A percentile compares a stretch with the other conserved stretches of the same genome.
These are phyloP conservation scores for Squalus acanthias DNA, from an alignment of 2,797 vertebrate genomes.

Conservation along the genomic window DNA sequence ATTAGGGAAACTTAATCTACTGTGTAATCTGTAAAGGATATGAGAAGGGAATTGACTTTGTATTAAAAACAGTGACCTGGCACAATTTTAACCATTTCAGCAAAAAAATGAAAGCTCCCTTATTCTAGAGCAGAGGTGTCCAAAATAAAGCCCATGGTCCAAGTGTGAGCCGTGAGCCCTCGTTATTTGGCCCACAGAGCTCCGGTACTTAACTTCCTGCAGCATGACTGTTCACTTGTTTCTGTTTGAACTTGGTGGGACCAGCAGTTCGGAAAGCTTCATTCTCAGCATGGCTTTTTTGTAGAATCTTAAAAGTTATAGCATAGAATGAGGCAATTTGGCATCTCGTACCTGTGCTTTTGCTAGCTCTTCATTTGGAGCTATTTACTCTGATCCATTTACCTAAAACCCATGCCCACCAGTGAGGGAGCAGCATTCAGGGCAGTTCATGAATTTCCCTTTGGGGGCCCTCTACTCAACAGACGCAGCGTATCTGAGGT, in stretches of 20 bases:
- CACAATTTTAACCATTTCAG: neutral
- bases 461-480: neutral
- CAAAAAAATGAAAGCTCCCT: neutral
- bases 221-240: too few relatives aligned
- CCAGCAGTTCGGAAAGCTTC: neutral
- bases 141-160: neutral
- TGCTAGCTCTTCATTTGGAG: neutral
- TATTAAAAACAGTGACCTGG: neutral
- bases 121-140: neutral
- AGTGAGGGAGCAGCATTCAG: neutral
- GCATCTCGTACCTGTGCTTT: neutral
- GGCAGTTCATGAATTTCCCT: neutral
- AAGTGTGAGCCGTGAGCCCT: neutral
- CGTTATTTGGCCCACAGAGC: neutral
- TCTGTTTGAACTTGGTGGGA: too few relatives aligned
- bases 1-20: neutral
- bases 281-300: neutral
- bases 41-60: neutral
- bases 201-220: neutral
- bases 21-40: neutral
- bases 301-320: neutral
- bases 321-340: too few relatives aligned
- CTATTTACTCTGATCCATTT: neutral
- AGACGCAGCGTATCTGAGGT: neutral
- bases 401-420: neutral